These are phyloP conservation scores for Alloplasta piceator DNA, from an alignment of 2,888 invertebrate species.

Conservation along the genomic window DNA sequence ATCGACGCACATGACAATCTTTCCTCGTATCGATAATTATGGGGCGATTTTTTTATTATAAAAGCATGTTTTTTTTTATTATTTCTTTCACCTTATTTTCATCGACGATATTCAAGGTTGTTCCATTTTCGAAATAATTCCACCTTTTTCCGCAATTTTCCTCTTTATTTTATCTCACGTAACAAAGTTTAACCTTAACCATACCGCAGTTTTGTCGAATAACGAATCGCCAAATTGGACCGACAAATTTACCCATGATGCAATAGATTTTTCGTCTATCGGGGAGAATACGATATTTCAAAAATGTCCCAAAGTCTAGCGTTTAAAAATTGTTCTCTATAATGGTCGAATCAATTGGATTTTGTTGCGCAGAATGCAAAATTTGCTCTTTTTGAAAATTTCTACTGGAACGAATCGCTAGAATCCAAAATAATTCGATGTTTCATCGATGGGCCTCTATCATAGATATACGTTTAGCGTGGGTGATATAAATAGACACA, in stretches of 20 bases:
- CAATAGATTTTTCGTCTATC: conserved; percentile 10
- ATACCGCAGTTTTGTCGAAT: not conserved
- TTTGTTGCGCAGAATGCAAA: too few relatives aligned
- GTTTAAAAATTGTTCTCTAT: too few relatives aligned
- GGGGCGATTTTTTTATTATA: conserved; percentile 63
- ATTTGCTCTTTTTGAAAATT: too few relatives aligned
- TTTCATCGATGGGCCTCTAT: conserved; percentile 39
- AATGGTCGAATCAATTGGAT: too few relatives aligned
- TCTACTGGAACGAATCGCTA: too few relatives aligned
- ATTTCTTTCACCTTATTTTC: not conserved
- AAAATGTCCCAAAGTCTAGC: too few relatives aligned
- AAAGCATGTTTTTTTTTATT: conserved; percentile 51
- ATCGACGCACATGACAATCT: not conserved
- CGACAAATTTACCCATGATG: conserved; percentile 19
- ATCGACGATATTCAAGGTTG: not conserved
- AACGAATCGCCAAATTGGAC: too few relatives aligned
- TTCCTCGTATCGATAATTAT: conserved; percentile 26
- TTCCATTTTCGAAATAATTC: conserved; percentile 27
- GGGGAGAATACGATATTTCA: too few relatives aligned
- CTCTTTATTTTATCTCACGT: not conserved
- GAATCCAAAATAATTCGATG: not conserved
- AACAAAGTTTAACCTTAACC: not conserved
- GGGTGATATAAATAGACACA: conserved; percentile 64
- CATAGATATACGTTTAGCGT: conserved; percentile 3
- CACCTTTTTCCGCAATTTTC: not conserved